A percentile compares a stretch with the other conserved stretches of the same genome.
These are phyloP conservation scores for Formica aserva DNA, from an alignment of 2,888 invertebrate species.

Conservation along the genomic window DNA sequence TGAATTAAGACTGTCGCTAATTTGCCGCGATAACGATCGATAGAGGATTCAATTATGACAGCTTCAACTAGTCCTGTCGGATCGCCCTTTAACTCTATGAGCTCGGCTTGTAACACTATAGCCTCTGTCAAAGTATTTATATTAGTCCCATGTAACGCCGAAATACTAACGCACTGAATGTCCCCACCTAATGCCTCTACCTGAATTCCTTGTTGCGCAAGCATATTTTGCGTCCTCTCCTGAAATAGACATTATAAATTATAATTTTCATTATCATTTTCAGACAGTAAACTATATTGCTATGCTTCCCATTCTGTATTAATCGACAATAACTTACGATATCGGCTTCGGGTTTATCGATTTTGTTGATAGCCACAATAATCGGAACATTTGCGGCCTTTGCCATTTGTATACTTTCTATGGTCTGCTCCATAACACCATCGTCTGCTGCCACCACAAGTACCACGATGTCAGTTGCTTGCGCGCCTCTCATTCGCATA, in stretches of 20 bases:
- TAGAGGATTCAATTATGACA: constrained; percentile 94
- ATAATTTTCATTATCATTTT: no score
- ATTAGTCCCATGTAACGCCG: constrained; percentile 94
- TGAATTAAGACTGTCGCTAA: constrained; percentile 88
- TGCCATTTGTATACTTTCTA: constrained; percentile 96
- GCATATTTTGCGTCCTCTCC: constrained; percentile 91
- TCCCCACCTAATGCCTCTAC: constrained; percentile 97
- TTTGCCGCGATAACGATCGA: constrained; percentile 89
- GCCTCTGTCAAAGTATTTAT: constrained; percentile 93
- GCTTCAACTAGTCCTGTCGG: constrained; percentile 95
- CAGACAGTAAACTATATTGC: neutral
- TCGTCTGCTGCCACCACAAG: constrained; percentile 99
- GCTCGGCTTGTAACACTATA: constrained; percentile 93
- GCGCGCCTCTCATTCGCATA: constrained; percentile 98
- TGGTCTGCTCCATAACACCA: constrained; percentile 99
- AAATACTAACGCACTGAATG: constrained; percentile 95
- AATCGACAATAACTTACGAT: constrained; percentile 89
- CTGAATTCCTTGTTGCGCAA: constrained; percentile 92
- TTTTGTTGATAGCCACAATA: constrained; percentile 99
- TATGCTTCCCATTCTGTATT: neutral
- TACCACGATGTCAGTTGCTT: constrained; percentile 96
- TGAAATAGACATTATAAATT: constrained; percentile 81
- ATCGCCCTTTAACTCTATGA: constrained; percentile 95
- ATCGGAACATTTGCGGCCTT: constrained; percentile 94
- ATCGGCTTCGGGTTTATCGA: constrained; percentile 96